phyloP scores from a whole-genome alignment of 2,888 invertebrate genomes.

The Epiblema foenella region DNA sequence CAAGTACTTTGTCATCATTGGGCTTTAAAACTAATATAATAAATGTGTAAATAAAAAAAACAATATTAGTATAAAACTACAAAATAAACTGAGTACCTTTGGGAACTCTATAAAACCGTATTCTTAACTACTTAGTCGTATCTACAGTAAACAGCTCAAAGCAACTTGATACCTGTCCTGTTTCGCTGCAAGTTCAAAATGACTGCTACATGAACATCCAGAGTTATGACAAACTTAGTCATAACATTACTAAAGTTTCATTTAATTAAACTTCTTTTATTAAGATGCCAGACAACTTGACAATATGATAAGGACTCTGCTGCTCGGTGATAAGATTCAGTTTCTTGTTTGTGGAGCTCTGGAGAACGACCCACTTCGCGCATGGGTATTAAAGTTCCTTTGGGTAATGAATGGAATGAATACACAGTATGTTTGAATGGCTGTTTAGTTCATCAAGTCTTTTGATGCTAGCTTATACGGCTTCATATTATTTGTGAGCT shows the following conservation, averaged over 20 bases:
- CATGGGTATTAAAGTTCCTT: constrained; percentile 40
- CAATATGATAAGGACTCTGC: constrained; percentile 14
- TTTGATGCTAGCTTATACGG: constrained; percentile 33
- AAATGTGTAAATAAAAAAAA: neutral
- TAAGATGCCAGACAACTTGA: constrained; percentile 22
- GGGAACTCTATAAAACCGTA: neutral
- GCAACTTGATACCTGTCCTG: constrained; percentile 30
- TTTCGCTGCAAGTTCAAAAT: constrained; percentile 17
- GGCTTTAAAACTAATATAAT: too few species aligned
- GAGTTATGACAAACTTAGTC: constrained; percentile 27
- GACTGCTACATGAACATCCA: constrained; percentile 19
- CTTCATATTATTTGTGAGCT: constrained; percentile 10
- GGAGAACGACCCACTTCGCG: constrained; percentile 37
- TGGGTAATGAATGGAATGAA: constrained; percentile 41
- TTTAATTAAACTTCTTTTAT: constrained; percentile 42
- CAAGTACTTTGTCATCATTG: neutral
- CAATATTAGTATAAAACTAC: neutral
- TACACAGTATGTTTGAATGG: constrained; percentile 41
- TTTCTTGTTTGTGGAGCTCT: constrained; percentile 9
- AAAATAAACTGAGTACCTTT: neutral
- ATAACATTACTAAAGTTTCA: constrained; percentile 40
- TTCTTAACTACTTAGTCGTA: neutral
- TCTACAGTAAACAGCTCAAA: constrained; percentile 43
- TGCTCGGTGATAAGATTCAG: constrained; percentile 26
- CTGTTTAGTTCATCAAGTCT: constrained; percentile 42